Conservation (phyloP, 1,140 invertebrate genomes). For the Araneus ventricosus region DNA sequence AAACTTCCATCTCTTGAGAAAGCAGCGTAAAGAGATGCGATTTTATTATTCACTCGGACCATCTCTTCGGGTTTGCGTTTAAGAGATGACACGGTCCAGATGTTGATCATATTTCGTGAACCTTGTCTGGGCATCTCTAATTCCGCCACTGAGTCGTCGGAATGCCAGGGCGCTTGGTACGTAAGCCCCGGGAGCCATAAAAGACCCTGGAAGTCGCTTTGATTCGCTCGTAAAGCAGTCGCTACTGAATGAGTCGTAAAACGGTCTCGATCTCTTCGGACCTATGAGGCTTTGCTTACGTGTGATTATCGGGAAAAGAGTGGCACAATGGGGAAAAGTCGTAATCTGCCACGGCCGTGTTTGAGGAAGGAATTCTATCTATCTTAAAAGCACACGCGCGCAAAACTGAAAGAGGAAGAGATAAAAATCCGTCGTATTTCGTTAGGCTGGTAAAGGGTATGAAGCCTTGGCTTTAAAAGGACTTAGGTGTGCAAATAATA, state of each 20-base stretch:
- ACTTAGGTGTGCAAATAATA: too few species aligned
- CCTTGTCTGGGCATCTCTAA: conserved; percentile 39
- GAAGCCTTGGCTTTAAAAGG: too few species aligned
- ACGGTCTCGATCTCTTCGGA: conserved; percentile 50
- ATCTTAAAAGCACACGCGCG: not conserved
- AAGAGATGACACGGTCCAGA: conserved; percentile 54
- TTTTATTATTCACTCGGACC: conserved; percentile 63
- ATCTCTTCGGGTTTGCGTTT: not conserved
- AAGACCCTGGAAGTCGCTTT: conserved; percentile 57
- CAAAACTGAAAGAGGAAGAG: not conserved
- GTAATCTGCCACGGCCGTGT: not conserved
- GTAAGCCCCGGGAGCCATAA: conserved; percentile 60
- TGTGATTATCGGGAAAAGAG: conserved; percentile 67
- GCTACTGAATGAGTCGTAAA: conserved; percentile 72
- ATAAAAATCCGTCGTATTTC: not conserved
- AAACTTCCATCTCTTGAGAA: not conserved
- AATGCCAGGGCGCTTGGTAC: not conserved
- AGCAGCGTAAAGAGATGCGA: not conserved
- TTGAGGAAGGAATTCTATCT: not conserved
- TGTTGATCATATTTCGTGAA: conserved; percentile 40
- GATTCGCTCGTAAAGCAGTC: conserved; percentile 72
- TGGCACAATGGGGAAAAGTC: conserved; percentile 2
- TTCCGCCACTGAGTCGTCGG: not conserved
- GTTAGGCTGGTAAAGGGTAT: not conserved
- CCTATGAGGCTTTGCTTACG: conserved; percentile 49